Percentiles rank a stretch among this genome's conserved stretches.
Evolutionary conservation across 2,797 vertebrate genomes (phyloP).

Genomic region (Microctenopoma stevenorrisi): DNA sequence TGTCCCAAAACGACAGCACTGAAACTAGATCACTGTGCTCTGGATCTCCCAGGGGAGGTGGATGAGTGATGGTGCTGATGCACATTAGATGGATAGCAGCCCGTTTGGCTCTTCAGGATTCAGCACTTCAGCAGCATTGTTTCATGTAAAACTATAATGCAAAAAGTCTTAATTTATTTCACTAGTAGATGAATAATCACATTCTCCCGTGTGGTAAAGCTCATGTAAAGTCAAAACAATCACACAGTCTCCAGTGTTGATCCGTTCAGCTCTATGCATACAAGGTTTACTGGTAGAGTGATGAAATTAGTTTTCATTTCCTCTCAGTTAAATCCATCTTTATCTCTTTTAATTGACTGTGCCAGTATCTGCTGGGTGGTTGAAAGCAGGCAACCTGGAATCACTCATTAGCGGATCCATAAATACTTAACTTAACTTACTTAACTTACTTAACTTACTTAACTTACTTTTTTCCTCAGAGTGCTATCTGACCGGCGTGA

Average conservation of each 20-base stretch:
- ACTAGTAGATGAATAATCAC: background rate
- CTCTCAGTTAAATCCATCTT: slow-evolving; percentile 16
- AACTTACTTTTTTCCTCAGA: slow-evolving; percentile 26
- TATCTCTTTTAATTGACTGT: slow-evolving; percentile 23
- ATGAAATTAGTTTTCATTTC: slow-evolving; percentile 31
- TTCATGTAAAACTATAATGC: too few species aligned
- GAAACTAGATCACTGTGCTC: slow-evolving; percentile 46
- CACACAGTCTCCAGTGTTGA: slow-evolving; percentile 13
- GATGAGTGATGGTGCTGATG: slow-evolving; percentile 52
- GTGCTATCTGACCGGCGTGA: slow-evolving; percentile 22
- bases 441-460: too few species aligned
- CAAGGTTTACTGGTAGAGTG: slow-evolving; percentile 17
- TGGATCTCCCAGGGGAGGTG: slow-evolving; percentile 4
- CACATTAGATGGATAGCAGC: slow-evolving; percentile 45
- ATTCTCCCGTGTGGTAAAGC: background rate
- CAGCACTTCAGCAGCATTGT: background rate
- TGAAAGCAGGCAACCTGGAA: slow-evolving; percentile 39
- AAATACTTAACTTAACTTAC: too few species aligned
- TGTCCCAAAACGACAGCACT: slow-evolving; percentile 23
- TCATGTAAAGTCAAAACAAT: background rate
- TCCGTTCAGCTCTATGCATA: slow-evolving; percentile 19
- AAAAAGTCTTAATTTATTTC: background rate
- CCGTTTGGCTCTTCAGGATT: slow-evolving; percentile 10
- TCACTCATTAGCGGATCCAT: slow-evolving; percentile 34
- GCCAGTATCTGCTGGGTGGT: slow-evolving; percentile 15